Evolutionary conservation across 2,797 vertebrate species (phyloP).

Genomic region (Gambusia yucatana): DNA sequence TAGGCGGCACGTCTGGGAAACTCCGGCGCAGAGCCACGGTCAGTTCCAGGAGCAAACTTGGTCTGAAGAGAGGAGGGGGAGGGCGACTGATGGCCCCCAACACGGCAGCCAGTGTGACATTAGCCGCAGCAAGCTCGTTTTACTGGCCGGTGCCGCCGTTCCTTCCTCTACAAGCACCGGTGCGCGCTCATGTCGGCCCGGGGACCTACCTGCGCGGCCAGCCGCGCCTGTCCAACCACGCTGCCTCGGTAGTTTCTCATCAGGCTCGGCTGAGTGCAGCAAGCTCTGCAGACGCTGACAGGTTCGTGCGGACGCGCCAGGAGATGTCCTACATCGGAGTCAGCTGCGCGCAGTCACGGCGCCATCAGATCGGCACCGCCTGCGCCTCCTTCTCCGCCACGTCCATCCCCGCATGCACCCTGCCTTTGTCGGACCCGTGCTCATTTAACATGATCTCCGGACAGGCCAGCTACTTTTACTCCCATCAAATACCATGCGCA

Average conservation of each 20-base stretch:
- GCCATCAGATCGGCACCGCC: slow-evolving; percentile 71
- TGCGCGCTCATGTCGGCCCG: slow-evolving; percentile 57
- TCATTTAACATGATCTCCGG: slow-evolving; percentile 79
- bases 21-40: slow-evolving; percentile 74
- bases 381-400: slow-evolving; percentile 70
- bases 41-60: slow-evolving; percentile 68
- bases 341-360: slow-evolving; percentile 64
- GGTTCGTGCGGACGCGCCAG: slow-evolving; percentile 66
- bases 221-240: slow-evolving; percentile 63
- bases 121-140: slow-evolving; percentile 74
- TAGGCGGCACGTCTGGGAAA: slow-evolving; percentile 83
- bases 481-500: slow-evolving; percentile 72
- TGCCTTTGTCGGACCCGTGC: slow-evolving; percentile 72
- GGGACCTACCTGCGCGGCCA: slow-evolving; percentile 58
- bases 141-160: slow-evolving; percentile 83
- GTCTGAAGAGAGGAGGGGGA: slow-evolving; percentile 68
- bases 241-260: slow-evolving; percentile 71
- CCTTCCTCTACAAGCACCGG: slow-evolving; percentile 66
- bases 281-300: slow-evolving; percentile 48
- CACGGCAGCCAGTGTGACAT: slow-evolving; percentile 67
- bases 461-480: slow-evolving; percentile 80
- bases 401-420: slow-evolving; percentile 64
- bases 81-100: slow-evolving; percentile 60
- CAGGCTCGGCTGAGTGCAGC: slow-evolving; percentile 55
- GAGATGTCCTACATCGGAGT: slow-evolving; percentile 75